Evolutionary conservation across 1,140 invertebrate species (phyloP), one percentile per base, ranked within the genome.

Genomic region (Aradophagus sp.): DNA sequence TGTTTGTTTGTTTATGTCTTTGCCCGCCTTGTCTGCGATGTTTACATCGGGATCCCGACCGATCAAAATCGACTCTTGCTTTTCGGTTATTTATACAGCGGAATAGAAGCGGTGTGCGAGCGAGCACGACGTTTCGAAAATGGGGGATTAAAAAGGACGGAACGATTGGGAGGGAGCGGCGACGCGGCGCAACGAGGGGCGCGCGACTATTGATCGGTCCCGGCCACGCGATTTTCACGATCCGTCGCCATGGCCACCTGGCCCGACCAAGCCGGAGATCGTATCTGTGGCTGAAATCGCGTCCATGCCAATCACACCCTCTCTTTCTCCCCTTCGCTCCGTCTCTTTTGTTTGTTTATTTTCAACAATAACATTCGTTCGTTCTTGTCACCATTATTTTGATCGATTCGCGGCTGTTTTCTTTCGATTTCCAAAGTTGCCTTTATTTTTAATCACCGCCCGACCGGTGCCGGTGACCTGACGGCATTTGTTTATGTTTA

Each of bases 191-290:
- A 71, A 67, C 62, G 62, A 53, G 76, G 44, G 74, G 75, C 63
- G 77, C 74, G 76, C 76, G 68, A 77, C 78, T 84, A 85, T 85
- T 84, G 82, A 84, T 85, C 84, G 83, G 52, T 78, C 77, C 70
- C 77, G 75, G 82, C 80, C 78, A 79, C 78, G 81, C 82, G 81
- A 84, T 85, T 85, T 85, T 84, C 80, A 83, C 74, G 82, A 84
- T 84, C 76, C 83, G 83, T 86, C 84, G 83, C 78, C 84, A 86
- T 86, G 84, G 83, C 79, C 84, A 86, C 84, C 84, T 86, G 81
- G 82, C 77, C 50, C 58, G 75, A 78, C 74, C 73, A 75, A 78
- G 76, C 76, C 62, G 77, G 78, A 81, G 82, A 83, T 83, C 78
- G 52, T 83, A 83, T 83, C 81, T 83, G 75, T 52, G 73, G 39